Base-by-base conservation (phyloP, 2,113 vertebrate species). In the Lycaon pictus region DNA sequence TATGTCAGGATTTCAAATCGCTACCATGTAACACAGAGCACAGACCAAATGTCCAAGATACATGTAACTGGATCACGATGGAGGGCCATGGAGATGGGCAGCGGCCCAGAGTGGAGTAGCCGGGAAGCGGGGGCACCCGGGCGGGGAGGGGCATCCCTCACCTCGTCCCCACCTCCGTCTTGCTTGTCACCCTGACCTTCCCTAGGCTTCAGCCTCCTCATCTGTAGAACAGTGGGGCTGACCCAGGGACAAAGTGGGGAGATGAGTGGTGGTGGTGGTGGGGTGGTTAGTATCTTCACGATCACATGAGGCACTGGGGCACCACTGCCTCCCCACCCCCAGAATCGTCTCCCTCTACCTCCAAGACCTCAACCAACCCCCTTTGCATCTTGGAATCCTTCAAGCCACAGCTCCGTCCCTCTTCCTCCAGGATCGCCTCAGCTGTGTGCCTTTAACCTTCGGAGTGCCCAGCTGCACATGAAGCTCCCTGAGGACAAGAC, bases 51-150 rank as follows among this genome's bases (percentile, higher is more conserved):
- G 51, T 71, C 51, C 15, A 4, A 55, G 63, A 63, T 1, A 5
- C 1, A 3, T 48, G 20, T 9, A 60, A 19, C 32, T 55, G 2
- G 5, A 0, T 20, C 25, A 0, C 1, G 25, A 29, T 0, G 23
- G 22, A 32, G 27, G 60, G 60, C 58, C 2, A 9, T 0, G 20
- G 53, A 35, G 43, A 10, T 2, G 37, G 74, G 79, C 19, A 4
- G 2, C 2, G 4, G 22, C 4, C 53, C 74, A 4, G 51, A 35
- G 25, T 11, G 84, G 55, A 48, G 56, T 19, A 51, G 62, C 37
- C 7, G 7, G 81, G 55, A n/a, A 53, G 29, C 5, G 51, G 55
- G 60, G n/a, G 48, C 62, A 37, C 23, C 16, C 10, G 37, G 84
- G 55, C 0, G 7, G 56, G 35, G 25, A 63, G 15, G 2, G 51